These are phyloP conservation scores for Apodemia hepburni DNA, from an alignment of 2,888 invertebrate genomes.

Conservation along the genomic window DNA sequence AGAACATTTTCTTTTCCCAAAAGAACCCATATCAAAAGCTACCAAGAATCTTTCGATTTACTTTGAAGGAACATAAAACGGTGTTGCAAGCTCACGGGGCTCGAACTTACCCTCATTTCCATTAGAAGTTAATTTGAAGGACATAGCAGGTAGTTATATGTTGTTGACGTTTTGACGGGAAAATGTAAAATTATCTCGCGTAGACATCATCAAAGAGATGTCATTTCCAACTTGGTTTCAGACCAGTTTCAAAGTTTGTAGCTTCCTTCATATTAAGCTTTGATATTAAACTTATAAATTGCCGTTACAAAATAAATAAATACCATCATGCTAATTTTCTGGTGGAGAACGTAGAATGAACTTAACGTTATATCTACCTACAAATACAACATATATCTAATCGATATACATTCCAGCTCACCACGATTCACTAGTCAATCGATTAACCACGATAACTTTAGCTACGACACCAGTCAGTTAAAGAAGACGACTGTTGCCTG, in stretches of 20 bases:
- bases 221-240: conserved; percentile 66
- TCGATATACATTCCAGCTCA: no score
- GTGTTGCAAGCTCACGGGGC: conserved; percentile 29
- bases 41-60: conserved; percentile 1
- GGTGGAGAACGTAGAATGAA: no score
- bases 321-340: no score
- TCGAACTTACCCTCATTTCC: conserved; percentile 46
- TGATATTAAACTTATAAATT: conserved; percentile 52
- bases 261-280: conserved; percentile 56
- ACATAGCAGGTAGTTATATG: conserved; percentile 65
- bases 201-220: conserved; percentile 79
- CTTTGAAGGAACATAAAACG: conserved; percentile 26
- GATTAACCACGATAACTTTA: no score
- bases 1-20: neutral
- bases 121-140: conserved; percentile 68
- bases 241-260: conserved; percentile 71
- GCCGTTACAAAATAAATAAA: no score
- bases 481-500: no score
- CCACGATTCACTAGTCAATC: no score
- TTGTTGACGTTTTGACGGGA: conserved; percentile 61
- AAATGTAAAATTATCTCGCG: conserved; percentile 76
- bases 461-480: no score
- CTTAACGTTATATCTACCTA: no score
- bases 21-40: conserved; percentile 10
- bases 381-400: no score